phyloP scores from a whole-genome alignment of 2,797 vertebrate genomes.

The Harpagifer antarcticus region DNA sequence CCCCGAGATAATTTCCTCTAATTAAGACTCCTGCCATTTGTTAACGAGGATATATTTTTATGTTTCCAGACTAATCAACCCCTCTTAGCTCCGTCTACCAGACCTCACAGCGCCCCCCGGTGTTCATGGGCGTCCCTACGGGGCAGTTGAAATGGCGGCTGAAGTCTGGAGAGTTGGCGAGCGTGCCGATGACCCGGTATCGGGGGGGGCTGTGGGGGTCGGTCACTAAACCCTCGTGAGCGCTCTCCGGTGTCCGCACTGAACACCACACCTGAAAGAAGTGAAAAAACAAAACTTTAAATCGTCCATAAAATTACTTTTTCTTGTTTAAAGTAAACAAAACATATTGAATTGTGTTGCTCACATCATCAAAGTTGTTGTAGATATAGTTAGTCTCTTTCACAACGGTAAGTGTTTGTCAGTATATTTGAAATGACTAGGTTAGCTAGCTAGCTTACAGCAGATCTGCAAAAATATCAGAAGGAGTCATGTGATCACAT shows the following conservation, averaged over 20 bases:
- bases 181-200: constrained; percentile 94
- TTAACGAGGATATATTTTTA: neutral
- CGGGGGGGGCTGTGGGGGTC: constrained; percentile 97
- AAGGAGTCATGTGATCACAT: no score
- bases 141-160: constrained; percentile 92
- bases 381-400: no score
- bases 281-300: no score
- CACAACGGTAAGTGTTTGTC: no score
- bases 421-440: no score
- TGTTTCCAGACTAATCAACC: neutral
- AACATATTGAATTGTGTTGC: no score
- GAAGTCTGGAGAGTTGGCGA: constrained; percentile 97
- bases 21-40: constrained; percentile 40
- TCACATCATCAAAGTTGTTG: no score
- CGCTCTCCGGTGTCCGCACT: constrained; percentile 94
- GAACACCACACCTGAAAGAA: constrained; percentile 95
- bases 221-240: constrained; percentile 95
- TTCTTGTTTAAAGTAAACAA: no score
- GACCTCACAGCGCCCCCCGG: constrained; percentile 93
- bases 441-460: no score
- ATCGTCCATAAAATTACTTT: no score
- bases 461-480: no score
- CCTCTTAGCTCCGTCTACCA: constrained; percentile 86
- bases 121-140: constrained; percentile 92
- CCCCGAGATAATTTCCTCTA: neutral